Evolutionary conservation across 2,797 vertebrate genomes (phyloP).

Genomic region (Pseudochromis fuscus): DNA sequence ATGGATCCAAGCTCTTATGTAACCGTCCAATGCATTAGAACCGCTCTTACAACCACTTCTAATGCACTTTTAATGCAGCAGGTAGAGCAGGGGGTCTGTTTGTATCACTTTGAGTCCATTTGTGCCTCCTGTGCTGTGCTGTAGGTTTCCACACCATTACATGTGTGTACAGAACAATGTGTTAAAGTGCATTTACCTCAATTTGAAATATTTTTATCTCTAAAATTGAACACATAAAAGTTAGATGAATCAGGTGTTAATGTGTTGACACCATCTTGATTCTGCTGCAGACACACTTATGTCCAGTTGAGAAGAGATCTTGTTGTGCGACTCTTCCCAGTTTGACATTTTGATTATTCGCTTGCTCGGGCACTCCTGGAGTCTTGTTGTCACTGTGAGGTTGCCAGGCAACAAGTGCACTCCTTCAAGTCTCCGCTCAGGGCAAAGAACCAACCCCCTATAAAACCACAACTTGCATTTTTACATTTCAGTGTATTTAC

Average conservation of each 20-base stretch:
- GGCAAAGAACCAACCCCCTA: background rate
- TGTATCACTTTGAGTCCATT: constrained; percentile 31
- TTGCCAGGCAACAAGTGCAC: constrained; percentile 32
- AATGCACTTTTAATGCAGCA: constrained; percentile 41
- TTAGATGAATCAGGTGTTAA: background rate
- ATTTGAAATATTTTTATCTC: background rate
- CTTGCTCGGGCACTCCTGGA: constrained; percentile 8
- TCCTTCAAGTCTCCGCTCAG: constrained; percentile 3
- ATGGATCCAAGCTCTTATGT: constrained; percentile 44
- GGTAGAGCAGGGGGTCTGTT: constrained; percentile 17
- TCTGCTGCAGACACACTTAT: background rate
- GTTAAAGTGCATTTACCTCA: background rate
- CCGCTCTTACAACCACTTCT: constrained; percentile 21
- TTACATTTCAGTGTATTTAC: no score
- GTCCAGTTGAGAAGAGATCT: background rate
- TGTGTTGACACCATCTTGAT: no score
- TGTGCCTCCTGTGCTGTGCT: constrained; percentile 7
- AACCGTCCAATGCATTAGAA: constrained; percentile 16
- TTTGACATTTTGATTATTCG: background rate
- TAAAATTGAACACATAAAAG: background rate
- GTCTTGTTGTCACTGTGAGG: constrained; percentile 7
- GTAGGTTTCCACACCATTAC: constrained; percentile 7
- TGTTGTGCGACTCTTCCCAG: background rate
- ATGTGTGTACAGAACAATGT: background rate
- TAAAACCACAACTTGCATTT: no score